These are phyloP conservation scores for Pholis gunnellus DNA, from an alignment of 2,113 vertebrate genomes.

Conservation along the genomic window DNA sequence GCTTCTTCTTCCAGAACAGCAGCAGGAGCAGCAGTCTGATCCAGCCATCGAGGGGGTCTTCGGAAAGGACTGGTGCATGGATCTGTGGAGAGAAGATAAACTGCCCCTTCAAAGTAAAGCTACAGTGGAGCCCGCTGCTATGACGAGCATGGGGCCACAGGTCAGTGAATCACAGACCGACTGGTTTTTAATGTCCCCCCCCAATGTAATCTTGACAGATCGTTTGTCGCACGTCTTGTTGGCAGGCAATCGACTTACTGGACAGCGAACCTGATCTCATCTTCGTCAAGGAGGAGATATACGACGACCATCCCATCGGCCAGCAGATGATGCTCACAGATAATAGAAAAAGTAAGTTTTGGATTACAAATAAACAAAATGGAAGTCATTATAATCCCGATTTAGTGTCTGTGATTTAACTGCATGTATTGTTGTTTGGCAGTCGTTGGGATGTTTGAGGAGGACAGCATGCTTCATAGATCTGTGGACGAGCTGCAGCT, in stretches of 20 bases:
- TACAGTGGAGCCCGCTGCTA: conserved; percentile 42
- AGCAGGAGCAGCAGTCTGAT: conserved; percentile 48
- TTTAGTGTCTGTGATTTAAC: conserved; percentile 1
- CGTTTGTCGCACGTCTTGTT: conserved; percentile 4
- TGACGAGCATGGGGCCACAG: conserved; percentile 64
- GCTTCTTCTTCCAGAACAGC: conserved; percentile 61
- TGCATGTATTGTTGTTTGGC: conserved; percentile 31
- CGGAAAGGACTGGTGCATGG: conserved; percentile 86
- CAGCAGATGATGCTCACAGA: conserved; percentile 69
- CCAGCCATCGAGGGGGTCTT: conserved; percentile 82
- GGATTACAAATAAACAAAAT: background rate
- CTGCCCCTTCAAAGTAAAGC: conserved; percentile 52
- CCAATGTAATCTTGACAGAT: background rate
- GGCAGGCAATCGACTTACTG: conserved; percentile 74
- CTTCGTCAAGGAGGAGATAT: conserved; percentile 83
- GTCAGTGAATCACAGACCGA: conserved; percentile 27
- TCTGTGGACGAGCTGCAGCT: conserved; percentile 70
- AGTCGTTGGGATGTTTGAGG: conserved; percentile 71
- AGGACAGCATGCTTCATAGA: conserved; percentile 64
- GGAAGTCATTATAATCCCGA: background rate
- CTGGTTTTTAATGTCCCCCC: background rate
- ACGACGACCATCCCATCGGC: conserved; percentile 77
- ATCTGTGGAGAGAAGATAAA: conserved; percentile 83
- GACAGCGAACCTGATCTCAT: conserved; percentile 80
- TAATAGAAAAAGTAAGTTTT: conserved; percentile 68